Base-by-base conservation (phyloP, 2,797 vertebrate species). In the Pampus argenteus region DNA sequence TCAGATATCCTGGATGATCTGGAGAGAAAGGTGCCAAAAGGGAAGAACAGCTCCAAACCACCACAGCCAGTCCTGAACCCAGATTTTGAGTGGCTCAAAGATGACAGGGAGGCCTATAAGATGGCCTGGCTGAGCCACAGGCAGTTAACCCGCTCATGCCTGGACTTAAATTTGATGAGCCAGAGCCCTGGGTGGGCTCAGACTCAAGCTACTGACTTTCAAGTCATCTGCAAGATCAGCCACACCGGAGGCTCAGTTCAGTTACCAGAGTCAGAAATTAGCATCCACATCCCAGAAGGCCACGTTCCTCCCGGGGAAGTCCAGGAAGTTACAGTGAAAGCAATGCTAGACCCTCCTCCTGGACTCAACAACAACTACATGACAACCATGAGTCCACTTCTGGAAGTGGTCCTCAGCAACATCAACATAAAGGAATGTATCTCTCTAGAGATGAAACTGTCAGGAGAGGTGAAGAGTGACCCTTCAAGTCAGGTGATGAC, bases 121-220 rank as follows among this genome's bases (percentile, higher is more conserved):
- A 95, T 96, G 95, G 98, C 97, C 73, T 99, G 98, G 98, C 76
- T 99, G 84, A 99, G 95, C 89, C 97, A 98, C 60, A 94, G 97
- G 51, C 97, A 99, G 78, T 89, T 99, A 25, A 96, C 97, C 0
- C 93, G 96, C 6, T 99, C 98, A 23, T 99, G 97, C 71, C 78
- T 99, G 71, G 96, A 99, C 92, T 91, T 99, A 65, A 96, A 96
- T 63, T 79, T 95, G 49, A 96, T 97, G 81, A 96, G 95, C 84
- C 96, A 96, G 69, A 98, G 95, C 79, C 96, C 93, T 2, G 98
- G 98, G n/a, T 99, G 98, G 98, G 96, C 96, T 68, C 98, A 99
- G 90, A 99, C 98, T 0, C 98, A 99, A 89, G 95, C 96, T 58
- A 92, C 95, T 5, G 95, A 96, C 75, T 95, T 93, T 51, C 94